Base-by-base conservation (phyloP, 2,113 vertebrate genomes). In the Lota lota region DNA sequence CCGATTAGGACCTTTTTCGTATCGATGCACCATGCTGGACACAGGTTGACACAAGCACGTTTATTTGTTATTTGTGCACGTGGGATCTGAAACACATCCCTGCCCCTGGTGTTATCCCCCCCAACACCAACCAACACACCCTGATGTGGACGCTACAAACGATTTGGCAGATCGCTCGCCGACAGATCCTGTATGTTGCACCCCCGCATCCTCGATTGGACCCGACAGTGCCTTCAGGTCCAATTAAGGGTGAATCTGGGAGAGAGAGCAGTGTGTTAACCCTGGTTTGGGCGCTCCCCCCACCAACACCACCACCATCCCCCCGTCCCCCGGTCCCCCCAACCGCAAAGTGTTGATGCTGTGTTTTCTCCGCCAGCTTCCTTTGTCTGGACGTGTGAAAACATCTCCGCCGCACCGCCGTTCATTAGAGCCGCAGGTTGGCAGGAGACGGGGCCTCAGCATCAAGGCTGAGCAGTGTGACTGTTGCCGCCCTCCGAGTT, bases 171-270 rank as follows among this genome's bases (percentile, higher is more conserved):
- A 79, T 88, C 84, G 84, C 75, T 87, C 83, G 53, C 75, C 80
- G 81, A 77, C 81, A 88, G 81, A 79, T 77, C 78, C 69, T 70
- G 75, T 78, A 14, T 47, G 12, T 47, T 14, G 40, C 12, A 47
- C 40, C 40, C 84, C 87, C 76, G 64, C 79, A 77, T 81, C 72
- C 60, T 74, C 80, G 73, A 92, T 90, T 87, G 85, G 85, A 87
- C 83, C 81, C 90, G 89, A 92, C 89, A 88, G 82, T 86, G 85
- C 86, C 88, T 90, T 92, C 88, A 87, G 88, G 85, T 89, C 88
- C 86, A 87, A 91, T 92, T 91, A 90, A 80, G 79, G 90, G 68
- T 86, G 83, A 80, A 66, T 77, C 81, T 85, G 80, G 68, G 75
- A 79, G 75, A 79, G 74, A 79, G 83, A 83, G 79, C 56, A 81